phyloP scores from a whole-genome alignment of 2,797 vertebrate species.

The Schizopygopsis malacanthus region DNA sequence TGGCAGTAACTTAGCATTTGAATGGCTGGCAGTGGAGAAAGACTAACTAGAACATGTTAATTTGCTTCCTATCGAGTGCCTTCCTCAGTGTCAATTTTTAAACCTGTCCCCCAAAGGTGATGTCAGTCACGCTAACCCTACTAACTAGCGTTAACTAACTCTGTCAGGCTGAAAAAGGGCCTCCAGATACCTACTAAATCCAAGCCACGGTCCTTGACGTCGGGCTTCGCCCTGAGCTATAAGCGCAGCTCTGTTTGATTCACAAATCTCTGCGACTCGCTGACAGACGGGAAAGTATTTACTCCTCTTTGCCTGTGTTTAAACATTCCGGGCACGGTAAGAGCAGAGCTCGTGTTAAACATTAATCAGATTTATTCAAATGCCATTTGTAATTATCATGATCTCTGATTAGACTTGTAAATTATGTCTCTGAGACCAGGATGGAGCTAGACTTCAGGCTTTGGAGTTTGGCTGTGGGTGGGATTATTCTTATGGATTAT shows the following conservation, averaged over 20 bases:
- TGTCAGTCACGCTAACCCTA: constrained; percentile 41
- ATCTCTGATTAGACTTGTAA: constrained; percentile 72
- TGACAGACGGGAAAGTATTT: constrained; percentile 48
- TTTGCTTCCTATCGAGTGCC: background rate
- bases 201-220: background rate
- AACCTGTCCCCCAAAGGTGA: constrained; percentile 17
- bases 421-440: constrained; percentile 58
- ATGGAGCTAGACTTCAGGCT: constrained; percentile 64
- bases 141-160: constrained; percentile 41
- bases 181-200: constrained; percentile 26
- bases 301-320: constrained; percentile 46
- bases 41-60: constrained; percentile 1
- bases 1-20: background rate
- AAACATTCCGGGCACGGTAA: constrained; percentile 50
- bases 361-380: constrained; percentile 55
- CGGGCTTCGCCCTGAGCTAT: constrained; percentile 19
- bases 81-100: constrained; percentile 21
- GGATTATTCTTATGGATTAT: constrained; percentile 55
- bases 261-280: constrained; percentile 28
- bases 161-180: constrained; percentile 21
- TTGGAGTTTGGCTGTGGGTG: constrained; percentile 59
- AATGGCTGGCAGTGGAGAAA: background rate
- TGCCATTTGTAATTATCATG: constrained; percentile 69
- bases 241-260: constrained; percentile 22
- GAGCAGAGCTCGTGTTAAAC: constrained; percentile 47